Percentiles rank a stretch among this genome's conserved stretches.
Evolutionary conservation across 1,140 invertebrate genomes (phyloP).

Genomic region (Aphelenchoides besseyi): DNA sequence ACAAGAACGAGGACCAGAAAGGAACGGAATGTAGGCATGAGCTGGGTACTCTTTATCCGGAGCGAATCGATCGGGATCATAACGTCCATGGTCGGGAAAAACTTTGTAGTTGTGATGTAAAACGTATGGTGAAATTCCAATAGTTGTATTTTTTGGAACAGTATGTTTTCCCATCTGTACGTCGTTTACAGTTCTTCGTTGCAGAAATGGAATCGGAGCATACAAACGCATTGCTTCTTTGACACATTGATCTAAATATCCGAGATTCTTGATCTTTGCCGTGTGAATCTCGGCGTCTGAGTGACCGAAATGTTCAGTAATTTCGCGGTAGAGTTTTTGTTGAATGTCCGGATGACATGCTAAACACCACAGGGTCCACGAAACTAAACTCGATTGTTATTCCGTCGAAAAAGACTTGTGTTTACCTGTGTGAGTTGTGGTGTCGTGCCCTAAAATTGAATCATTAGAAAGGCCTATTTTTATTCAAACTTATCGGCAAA

Average conservation of each 20-base stretch:
- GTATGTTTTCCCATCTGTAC: not conserved
- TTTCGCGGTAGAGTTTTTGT: slow-evolving; percentile 32
- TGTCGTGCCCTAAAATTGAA: not conserved
- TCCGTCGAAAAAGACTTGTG: not conserved
- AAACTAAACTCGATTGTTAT: slow-evolving; percentile 17
- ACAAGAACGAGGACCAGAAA: slow-evolving; percentile 63
- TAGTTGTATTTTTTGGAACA: not conserved
- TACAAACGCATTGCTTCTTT: slow-evolving; percentile 9
- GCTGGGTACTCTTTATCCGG: slow-evolving; percentile 14
- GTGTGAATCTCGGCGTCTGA: slow-evolving; percentile 7
- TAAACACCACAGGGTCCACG: slow-evolving; percentile 41
- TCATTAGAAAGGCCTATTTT: too few relatives aligned
- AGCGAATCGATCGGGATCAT: slow-evolving; percentile 33
- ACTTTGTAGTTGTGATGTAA: slow-evolving; percentile 20
- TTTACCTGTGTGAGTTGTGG: not conserved
- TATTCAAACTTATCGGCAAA: slow-evolving; percentile 82
- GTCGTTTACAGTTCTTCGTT: not conserved
- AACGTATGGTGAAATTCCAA: not conserved
- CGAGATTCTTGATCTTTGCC: slow-evolving; percentile 18
- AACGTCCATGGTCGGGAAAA: slow-evolving; percentile 24
- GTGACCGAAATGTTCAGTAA: slow-evolving; percentile 32
- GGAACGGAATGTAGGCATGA: slow-evolving; percentile 61
- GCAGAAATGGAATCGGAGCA: slow-evolving; percentile 21
- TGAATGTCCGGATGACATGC: slow-evolving; percentile 36
- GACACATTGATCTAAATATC: slow-evolving; percentile 1